Conservation (phyloP, 2,797 vertebrate species). For the Anas capensis region DNA sequence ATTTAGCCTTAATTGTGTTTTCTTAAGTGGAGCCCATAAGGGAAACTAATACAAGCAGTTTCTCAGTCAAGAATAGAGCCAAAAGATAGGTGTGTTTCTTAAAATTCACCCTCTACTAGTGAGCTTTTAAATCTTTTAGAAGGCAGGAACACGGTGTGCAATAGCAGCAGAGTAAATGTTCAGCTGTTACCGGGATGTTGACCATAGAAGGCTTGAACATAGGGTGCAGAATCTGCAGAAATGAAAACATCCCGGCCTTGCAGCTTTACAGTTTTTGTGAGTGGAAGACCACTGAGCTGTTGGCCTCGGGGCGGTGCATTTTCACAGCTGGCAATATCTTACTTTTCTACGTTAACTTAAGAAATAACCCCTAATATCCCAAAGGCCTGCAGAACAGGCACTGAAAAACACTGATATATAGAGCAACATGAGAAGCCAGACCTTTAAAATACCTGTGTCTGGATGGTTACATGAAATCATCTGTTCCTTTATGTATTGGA, state of each 20-base stretch:
- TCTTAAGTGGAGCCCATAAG: conserved; percentile 35
- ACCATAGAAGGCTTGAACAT: not conserved
- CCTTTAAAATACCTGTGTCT: not conserved
- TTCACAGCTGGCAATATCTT: not conserved
- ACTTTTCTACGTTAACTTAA: not conserved
- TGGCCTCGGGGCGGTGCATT: not conserved
- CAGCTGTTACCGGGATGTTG: not conserved
- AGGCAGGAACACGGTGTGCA: not conserved
- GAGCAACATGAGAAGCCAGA: not conserved
- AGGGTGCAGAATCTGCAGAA: not conserved
- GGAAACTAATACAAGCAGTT: conserved; percentile 32
- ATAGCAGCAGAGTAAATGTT: not conserved
- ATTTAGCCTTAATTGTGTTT: conserved; percentile 59
- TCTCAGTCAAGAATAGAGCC: not conserved
- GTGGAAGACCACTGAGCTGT: not conserved
- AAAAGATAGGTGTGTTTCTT: not conserved
- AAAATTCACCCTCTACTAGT: not conserved
- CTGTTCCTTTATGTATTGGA: not conserved
- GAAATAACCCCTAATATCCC: not conserved
- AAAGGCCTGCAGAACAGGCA: not conserved
- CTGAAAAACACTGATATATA: not conserved
- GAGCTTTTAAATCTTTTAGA: not conserved
- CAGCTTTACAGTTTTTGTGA: not conserved
- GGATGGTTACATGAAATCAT: not conserved
- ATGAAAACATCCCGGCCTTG: not conserved